Evolutionary conservation across 2,113 vertebrate species (phyloP), one percentile per base, ranked within the genome.

Genomic region (Neotoma lepida): DNA sequence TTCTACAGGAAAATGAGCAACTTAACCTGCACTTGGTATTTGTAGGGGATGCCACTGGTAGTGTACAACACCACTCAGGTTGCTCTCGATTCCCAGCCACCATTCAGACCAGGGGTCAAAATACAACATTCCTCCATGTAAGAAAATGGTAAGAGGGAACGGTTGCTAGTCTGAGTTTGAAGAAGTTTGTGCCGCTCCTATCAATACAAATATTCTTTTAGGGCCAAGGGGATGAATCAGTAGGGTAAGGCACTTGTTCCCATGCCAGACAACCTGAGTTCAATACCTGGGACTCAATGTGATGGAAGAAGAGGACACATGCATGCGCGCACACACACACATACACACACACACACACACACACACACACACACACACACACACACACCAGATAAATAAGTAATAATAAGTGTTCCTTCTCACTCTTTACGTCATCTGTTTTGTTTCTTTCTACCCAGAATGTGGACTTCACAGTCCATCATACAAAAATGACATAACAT

Each of bases 41-140:
- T 86, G 22, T 41, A 13, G 17, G 41, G 22, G 4, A 33, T 14
- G 1, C 0, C 12, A 2, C 0, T 8, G 12, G 6, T 28, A 28
- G 12, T 39, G 6, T 14, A 12, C 14, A 82, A n/a, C 4, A 14
- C 39, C 4, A 4, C 20, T 41, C 33, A 20, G 6, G 15, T 6
- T n/a, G 6, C 24, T 9, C 9, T 54, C 71, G 51, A 12, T n/a
- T 56, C 33, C 35, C 39, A 58, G 41, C 5, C 39, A 22, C 54
- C 28, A 77, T 84, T 13, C 30, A 54, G 56, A 88, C 20, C 20
- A 87, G 12, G 5, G n/a, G n/a, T 87, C 35, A 46, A 41, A 46
- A 22, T 0, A 9, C 12, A n/a, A 74, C 73, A 22, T 15, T 4
- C 9, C 41, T 88, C 35, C 35, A 51, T 0, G 2, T 33, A 85